A percentile compares a stretch with the other conserved stretches of the same genome.
Conservation (phyloP, 2,797 vertebrate genomes). For the Apodemus agrarius region DNA sequence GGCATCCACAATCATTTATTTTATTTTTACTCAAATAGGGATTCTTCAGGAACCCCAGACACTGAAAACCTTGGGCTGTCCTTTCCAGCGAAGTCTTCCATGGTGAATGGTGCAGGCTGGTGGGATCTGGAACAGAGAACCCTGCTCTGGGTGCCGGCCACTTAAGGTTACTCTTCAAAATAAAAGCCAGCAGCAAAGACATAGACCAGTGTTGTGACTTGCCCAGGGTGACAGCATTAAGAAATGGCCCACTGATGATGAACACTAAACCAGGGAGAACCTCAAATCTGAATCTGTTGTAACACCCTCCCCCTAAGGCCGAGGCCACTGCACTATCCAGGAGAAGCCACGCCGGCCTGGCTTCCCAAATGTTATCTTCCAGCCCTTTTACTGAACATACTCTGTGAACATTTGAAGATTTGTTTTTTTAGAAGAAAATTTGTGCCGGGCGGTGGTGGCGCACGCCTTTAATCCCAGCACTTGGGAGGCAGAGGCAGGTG, state of each 20-base stretch:
- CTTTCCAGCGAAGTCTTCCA: not conserved
- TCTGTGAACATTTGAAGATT: not conserved
- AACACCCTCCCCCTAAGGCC: not conserved
- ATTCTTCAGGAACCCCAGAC: not conserved
- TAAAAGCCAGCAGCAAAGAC: not conserved
- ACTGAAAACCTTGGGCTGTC: not conserved
- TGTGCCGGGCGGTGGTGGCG: too few relatives aligned
- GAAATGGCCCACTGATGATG: not conserved
- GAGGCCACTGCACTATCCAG: constrained; percentile 48
- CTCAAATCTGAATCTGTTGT: not conserved
- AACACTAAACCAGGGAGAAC: not conserved
- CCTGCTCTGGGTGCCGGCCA: too few relatives aligned
- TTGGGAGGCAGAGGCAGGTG: too few relatives aligned
- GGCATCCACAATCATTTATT: not conserved
- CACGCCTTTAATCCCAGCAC: too few relatives aligned
- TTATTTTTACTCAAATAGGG: not conserved
- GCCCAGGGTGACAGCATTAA: not conserved
- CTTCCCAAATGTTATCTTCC: constrained; percentile 59
- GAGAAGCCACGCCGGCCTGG: constrained; percentile 67
- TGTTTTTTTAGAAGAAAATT: not conserved
- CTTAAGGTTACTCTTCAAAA: not conserved
- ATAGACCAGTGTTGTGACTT: not conserved
- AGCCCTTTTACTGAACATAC: not conserved
- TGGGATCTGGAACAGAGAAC: not conserved
- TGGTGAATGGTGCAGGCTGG: not conserved